Conservation (phyloP, 64 coral and sea anemone species). For the Trachythela sp. region DNA sequence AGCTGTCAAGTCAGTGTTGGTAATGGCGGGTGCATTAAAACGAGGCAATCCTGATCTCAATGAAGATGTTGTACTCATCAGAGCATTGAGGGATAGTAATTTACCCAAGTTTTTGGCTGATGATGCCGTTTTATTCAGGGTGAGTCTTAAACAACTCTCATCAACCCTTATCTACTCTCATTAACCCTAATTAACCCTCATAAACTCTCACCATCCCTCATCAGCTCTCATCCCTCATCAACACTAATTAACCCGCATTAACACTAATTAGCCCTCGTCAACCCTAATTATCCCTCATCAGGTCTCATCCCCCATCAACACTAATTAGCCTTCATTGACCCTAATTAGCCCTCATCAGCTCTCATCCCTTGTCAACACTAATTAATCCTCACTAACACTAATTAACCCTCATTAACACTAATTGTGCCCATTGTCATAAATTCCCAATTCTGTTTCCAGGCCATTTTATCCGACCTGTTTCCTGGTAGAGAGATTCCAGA, state of each 20-base stretch:
- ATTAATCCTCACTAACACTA: no score
- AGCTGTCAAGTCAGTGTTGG: constrained; percentile 95
- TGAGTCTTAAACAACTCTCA: constrained; percentile 32
- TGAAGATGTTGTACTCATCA: constrained; percentile 88
- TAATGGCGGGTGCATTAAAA: constrained; percentile 97
- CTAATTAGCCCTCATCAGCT: no score
- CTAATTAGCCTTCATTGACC: no score
- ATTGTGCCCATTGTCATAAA: not conserved
- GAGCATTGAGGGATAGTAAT: constrained; percentile 89
- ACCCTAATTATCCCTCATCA: no score
- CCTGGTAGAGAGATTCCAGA: constrained; percentile 97
- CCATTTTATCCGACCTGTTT: constrained; percentile 92
- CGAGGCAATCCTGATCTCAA: constrained; percentile 84
- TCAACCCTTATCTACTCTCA: not conserved
- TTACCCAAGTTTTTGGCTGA: constrained; percentile 91
- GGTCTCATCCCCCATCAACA: no score
- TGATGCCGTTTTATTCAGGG: constrained; percentile 87
- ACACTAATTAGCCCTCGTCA: no score
- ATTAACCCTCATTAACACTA: not conserved
- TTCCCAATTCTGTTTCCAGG: no score
- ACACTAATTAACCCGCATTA: no score
- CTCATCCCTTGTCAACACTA: no score
- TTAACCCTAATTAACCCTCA: no score
- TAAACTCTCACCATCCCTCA: no score
- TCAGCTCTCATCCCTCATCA: no score